Conservation (phyloP, 2,888 invertebrate species). For the Cantharis rufa region DNA sequence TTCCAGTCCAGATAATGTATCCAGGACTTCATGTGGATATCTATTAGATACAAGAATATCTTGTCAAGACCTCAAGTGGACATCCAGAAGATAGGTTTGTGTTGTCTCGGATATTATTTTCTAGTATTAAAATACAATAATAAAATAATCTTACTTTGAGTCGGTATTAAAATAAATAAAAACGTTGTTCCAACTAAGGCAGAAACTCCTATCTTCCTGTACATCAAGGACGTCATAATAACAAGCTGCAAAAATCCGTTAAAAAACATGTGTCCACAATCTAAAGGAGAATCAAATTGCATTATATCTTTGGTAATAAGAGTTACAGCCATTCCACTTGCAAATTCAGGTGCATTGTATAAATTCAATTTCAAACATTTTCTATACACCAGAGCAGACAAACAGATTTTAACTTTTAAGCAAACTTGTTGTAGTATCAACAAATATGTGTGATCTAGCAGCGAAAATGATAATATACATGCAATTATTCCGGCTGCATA, state of each 20-base stretch:
- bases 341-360: slow-evolving; percentile 79
- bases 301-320: slow-evolving; percentile 80
- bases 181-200: slow-evolving; percentile 58
- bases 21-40: too few relatives aligned
- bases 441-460: slow-evolving; percentile 75
- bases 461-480: slow-evolving; percentile 59
- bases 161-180: slow-evolving; percentile 50
- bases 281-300: slow-evolving; percentile 77
- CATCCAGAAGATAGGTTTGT: too few relatives aligned
- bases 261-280: slow-evolving; percentile 78
- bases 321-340: slow-evolving; percentile 61
- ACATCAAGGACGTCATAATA: slow-evolving; percentile 71
- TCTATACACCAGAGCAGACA: slow-evolving; percentile 73
- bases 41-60: too few relatives aligned
- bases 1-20: too few relatives aligned
- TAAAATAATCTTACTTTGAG: slow-evolving; percentile 42
- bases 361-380: slow-evolving; percentile 75
- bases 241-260: slow-evolving; percentile 77
- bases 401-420: slow-evolving; percentile 70
- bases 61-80: too few relatives aligned
- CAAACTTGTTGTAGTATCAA: slow-evolving; percentile 71
- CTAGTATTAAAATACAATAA: too few relatives aligned
- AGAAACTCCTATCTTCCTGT: slow-evolving; percentile 60
- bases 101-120: too few relatives aligned
- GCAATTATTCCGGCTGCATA: slow-evolving; percentile 70